Conservation (phyloP, 2,113 vertebrate genomes). For the Orycteropus afer region DNA sequence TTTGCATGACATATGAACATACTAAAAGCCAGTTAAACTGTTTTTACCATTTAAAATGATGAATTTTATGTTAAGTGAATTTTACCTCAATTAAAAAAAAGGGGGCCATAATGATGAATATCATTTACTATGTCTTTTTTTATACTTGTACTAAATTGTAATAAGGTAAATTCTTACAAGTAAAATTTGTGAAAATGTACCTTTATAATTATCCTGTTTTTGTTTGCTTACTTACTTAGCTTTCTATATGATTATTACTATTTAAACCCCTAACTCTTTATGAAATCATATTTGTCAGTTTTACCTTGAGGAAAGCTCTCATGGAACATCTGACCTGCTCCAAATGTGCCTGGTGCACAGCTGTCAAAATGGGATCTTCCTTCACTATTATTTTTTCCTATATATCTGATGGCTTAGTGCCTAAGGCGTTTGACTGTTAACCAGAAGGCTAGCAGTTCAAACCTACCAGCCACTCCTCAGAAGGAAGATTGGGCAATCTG, state of each 20-base stretch:
- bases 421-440: too few species aligned
- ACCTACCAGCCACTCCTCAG: too few species aligned
- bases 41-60: too few species aligned
- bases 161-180: background rate
- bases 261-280: background rate
- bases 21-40: background rate
- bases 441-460: too few species aligned
- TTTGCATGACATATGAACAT: background rate
- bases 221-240: background rate
- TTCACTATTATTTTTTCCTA: too few species aligned
- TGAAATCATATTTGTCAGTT: background rate
- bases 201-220: background rate
- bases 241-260: background rate
- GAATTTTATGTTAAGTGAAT: too few species aligned
- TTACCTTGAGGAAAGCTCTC: background rate
- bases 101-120: background rate
- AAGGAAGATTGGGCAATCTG: too few species aligned
- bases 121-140: background rate
- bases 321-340: background rate
- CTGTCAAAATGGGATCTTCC: too few species aligned
- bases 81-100: background rate
- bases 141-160: background rate
- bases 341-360: too few species aligned
- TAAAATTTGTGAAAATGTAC: background rate
- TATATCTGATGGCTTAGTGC: too few species aligned